phyloP scores from a whole-genome alignment of 2,888 invertebrate species.

The Plemyria rubiginata region DNA sequence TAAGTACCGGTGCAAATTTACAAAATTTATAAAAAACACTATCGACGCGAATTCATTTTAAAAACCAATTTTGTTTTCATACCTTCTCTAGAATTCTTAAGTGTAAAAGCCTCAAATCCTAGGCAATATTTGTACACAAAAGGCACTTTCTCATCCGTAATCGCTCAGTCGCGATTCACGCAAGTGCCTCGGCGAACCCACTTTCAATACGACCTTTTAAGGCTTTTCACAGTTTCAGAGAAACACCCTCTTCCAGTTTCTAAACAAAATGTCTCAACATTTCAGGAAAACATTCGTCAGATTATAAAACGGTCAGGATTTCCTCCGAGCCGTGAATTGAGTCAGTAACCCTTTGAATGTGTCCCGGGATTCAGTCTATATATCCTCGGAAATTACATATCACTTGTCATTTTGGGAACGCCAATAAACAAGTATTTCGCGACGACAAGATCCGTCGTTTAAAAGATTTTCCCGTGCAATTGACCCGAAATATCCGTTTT shows the following conservation, averaged over 20 bases:
- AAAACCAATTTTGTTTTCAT: slow-evolving; percentile 18
- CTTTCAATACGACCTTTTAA: slow-evolving; percentile 50
- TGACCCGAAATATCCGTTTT: slow-evolving; percentile 46
- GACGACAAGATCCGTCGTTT: slow-evolving; percentile 39
- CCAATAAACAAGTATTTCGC: slow-evolving; percentile 39
- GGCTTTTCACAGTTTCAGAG: slow-evolving; percentile 33
- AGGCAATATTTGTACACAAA: slow-evolving; percentile 47
- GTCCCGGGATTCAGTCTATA: slow-evolving; percentile 31
- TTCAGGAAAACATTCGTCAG: slow-evolving; percentile 39
- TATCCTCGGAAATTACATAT: slow-evolving; percentile 37
- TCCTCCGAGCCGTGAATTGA: slow-evolving; percentile 32
- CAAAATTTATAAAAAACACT: background rate
- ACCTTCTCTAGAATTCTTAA: slow-evolving; percentile 22
- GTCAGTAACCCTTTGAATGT: slow-evolving; percentile 37
- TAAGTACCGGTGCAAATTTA: too few species aligned
- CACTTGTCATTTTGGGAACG: slow-evolving; percentile 33
- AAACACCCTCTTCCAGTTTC: slow-evolving; percentile 35
- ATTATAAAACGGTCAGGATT: slow-evolving; percentile 42
- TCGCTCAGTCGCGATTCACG: slow-evolving; percentile 54
- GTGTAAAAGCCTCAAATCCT: slow-evolving; percentile 35
- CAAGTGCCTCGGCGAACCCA: slow-evolving; percentile 41
- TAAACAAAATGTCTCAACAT: slow-evolving; percentile 42
- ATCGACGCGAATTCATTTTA: slow-evolving; percentile 4
- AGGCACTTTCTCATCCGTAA: slow-evolving; percentile 51
- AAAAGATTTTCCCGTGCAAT: slow-evolving; percentile 44